A percentile compares a stretch with the other conserved stretches of the same genome.
Evolutionary conservation across 2,797 vertebrate species (phyloP).

Genomic region (Ctenochaetus hawaiiensis): DNA sequence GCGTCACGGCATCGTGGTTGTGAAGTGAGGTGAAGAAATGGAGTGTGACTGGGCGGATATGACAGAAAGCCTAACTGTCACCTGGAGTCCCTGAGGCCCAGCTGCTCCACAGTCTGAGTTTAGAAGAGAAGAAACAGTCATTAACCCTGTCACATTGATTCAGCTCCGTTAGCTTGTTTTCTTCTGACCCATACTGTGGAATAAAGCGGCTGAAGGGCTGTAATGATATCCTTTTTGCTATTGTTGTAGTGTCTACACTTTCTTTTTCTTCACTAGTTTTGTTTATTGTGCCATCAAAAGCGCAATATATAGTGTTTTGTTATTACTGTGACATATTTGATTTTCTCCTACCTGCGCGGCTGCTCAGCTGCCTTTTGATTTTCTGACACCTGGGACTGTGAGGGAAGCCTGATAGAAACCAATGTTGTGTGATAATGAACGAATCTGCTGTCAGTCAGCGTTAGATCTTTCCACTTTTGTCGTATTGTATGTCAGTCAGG

Average conservation of each 20-base stretch:
- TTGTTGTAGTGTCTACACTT: constrained; percentile 38
- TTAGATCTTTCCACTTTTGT: constrained; percentile 70
- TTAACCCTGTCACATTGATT: constrained; percentile 84
- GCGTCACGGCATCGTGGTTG: constrained; percentile 29
- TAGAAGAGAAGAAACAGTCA: constrained; percentile 77
- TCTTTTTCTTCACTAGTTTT: constrained; percentile 45
- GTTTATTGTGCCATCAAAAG: constrained; percentile 71
- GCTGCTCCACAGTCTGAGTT: constrained; percentile 75
- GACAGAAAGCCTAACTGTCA: constrained; percentile 81
- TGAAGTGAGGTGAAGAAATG: constrained; percentile 72
- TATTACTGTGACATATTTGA: constrained; percentile 76
- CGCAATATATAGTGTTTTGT: constrained; percentile 69
- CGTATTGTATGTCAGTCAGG: constrained; percentile 59
- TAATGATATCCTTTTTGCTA: constrained; percentile 66
- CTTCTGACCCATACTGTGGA: constrained; percentile 68
- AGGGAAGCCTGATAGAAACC: constrained; percentile 66
- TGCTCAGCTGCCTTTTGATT: constrained; percentile 75
- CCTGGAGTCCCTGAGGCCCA: constrained; percentile 74
- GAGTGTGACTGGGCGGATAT: constrained; percentile 79
- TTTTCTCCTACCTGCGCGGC: constrained; percentile 60
- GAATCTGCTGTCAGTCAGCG: constrained; percentile 66
- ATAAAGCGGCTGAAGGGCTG: constrained; percentile 60
- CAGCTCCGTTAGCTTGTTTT: constrained; percentile 65
- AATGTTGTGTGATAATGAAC: constrained; percentile 80
- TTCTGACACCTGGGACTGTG: constrained; percentile 75